phyloP scores from a whole-genome alignment of 2,797 vertebrate species.

The Tenualosa thibaudeaui region DNA sequence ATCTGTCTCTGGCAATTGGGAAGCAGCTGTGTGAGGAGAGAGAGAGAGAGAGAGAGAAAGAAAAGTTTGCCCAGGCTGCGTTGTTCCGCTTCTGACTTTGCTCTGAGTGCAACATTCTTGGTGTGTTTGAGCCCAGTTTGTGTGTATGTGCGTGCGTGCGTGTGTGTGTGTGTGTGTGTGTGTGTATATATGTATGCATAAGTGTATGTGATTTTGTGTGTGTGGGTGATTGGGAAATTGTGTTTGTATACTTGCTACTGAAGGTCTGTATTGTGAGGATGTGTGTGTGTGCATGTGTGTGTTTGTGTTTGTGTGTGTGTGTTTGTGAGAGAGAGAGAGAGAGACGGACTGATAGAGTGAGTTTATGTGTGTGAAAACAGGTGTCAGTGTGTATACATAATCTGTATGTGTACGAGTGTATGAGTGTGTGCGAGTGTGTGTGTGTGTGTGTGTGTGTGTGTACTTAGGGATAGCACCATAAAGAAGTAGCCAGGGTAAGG shows the following conservation, averaged over 20 bases:
- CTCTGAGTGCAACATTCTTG: neutral
- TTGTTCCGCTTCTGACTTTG: neutral
- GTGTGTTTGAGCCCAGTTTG: neutral
- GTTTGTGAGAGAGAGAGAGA: neutral
- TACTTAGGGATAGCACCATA: neutral
- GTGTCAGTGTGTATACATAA: neutral
- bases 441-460: neutral
- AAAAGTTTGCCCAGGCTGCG: neutral
- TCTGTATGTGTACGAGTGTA: neutral
- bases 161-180: neutral
- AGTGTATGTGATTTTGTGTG: neutral
- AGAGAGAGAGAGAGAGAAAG: neutral
- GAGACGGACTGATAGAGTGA: neutral
- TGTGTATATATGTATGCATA: neutral
- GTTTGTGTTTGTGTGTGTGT: neutral
- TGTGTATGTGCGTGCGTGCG: neutral
- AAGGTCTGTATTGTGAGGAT: neutral
- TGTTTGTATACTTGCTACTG: neutral
- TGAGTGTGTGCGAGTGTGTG: neutral
- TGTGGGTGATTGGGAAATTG: neutral
- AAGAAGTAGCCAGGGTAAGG: neutral
- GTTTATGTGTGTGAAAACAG: neutral
- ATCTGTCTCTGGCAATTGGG: slow-evolving; percentile 56
- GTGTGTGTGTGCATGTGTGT: neutral
- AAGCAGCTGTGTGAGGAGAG: slow-evolving; percentile 50